Conservation (phyloP, 2,113 vertebrate genomes). For the Hoplias malabaricus region DNA sequence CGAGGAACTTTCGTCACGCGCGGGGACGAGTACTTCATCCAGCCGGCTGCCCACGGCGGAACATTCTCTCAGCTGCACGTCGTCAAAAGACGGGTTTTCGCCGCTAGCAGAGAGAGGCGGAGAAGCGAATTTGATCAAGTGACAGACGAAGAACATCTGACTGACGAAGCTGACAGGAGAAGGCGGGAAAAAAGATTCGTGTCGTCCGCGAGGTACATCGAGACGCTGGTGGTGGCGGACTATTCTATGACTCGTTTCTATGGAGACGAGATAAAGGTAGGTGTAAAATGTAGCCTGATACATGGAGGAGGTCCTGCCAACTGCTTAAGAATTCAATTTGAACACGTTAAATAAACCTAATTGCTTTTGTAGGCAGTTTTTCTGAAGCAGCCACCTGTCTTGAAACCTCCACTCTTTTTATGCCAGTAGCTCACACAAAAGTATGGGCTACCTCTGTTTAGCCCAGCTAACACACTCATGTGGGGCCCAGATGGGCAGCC, state of each 20-base stretch:
- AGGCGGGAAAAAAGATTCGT: constrained; percentile 72
- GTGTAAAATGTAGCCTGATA: too few relatives aligned
- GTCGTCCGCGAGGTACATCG: constrained; percentile 79
- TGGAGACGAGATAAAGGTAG: constrained; percentile 79
- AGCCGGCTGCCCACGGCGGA: constrained; percentile 56
- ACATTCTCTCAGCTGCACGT: constrained; percentile 49
- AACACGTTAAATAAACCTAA: too few relatives aligned
- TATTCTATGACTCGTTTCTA: constrained; percentile 81
- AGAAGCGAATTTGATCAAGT: constrained; percentile 28
- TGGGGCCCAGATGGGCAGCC: too few relatives aligned
- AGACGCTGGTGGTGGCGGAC: constrained; percentile 83
- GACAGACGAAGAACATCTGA: background rate
- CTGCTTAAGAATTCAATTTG: too few relatives aligned
- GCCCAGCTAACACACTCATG: too few relatives aligned
- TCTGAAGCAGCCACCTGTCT: too few relatives aligned
- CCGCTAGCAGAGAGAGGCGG: background rate
- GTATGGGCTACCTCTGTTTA: too few relatives aligned
- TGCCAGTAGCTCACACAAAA: too few relatives aligned
- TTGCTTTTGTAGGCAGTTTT: too few relatives aligned
- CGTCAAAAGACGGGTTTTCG: constrained; percentile 48
- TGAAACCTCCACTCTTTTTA: too few relatives aligned
- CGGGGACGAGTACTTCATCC: constrained; percentile 73
- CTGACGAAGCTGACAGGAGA: background rate
- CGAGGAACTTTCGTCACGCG: constrained; percentile 73
- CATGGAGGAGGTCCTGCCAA: too few relatives aligned